Base-by-base conservation (phyloP, 2,888 invertebrate species). In the Lasiommata megera region DNA sequence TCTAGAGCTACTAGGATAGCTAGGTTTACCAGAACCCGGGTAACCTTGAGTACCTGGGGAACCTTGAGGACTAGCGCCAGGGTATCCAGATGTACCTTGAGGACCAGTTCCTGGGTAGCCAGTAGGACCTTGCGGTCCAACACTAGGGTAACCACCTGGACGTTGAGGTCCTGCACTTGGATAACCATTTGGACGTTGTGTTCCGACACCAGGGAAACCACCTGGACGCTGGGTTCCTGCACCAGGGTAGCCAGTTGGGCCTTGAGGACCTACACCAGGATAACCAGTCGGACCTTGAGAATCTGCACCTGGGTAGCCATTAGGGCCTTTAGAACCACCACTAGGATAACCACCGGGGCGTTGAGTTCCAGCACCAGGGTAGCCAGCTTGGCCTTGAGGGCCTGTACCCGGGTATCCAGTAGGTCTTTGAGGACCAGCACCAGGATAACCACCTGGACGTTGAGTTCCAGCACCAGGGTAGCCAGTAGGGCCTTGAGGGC, bases 111-210 rank as follows among this genome's bases (percentile, higher is more conserved):
- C 73, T 11, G 79, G 67, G 40, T 63, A 70, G 6, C 44, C 54
- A 53, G 66, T 62, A 40, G 78, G 69, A 14, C 73, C 70, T 63
- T 69, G 66, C 18, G 70, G 64, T 6, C 61, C 62, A 7, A 58
- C 29, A 9, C 56, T 57, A 12, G 68, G 66, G 38, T 62, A 70
- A 16, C 36, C 54, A 54, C 72, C 64, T 41, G 84, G 77, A 9
- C 81, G 80, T 58, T 79, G 77, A 6, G 63, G 60, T n/a, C 72
- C 69, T 50, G 64, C 60, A 14, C 67, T 61, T n/a, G 83, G 61
- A 71, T 80, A 66, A 8, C 72, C 67, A 2, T 74, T 16, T 16
- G 80, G 79, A 28, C 82, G 80, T 65, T 78, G 80, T 36, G 78
- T 72, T 37, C 74, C 66, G 50, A 62, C 60, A 29, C 56, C 51